Evolutionary conservation across 2,888 invertebrate species (phyloP).

Genomic region (Dysmachus trigonus): DNA sequence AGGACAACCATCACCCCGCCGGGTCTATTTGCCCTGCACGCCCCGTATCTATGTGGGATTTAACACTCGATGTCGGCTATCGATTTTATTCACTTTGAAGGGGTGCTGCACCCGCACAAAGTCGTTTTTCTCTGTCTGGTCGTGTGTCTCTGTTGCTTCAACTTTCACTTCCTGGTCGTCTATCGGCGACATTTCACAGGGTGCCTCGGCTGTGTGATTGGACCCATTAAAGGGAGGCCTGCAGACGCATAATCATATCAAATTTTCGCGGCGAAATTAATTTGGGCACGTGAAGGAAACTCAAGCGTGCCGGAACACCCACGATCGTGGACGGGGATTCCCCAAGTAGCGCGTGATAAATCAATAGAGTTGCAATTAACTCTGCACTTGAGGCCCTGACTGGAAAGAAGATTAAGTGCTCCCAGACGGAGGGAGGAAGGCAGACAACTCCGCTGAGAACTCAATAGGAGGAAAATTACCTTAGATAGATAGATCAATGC

Average conservation of each 20-base stretch:
- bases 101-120: background rate
- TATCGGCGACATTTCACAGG: background rate
- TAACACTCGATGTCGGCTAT: slow-evolving; percentile 27
- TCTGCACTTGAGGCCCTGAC: background rate
- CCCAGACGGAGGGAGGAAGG: background rate
- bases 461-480: background rate
- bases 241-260: background rate
- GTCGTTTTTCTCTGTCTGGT: background rate
- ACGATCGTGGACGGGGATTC: background rate
- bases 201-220: background rate
- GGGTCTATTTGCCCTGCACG: slow-evolving; percentile 2
- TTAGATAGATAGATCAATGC: background rate
- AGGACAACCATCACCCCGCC: background rate
- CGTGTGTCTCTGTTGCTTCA: slow-evolving; percentile 20
- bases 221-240: background rate
- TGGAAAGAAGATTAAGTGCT: background rate
- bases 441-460: background rate
- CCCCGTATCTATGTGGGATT: background rate
- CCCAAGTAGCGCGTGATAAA: background rate
- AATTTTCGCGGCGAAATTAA: background rate
- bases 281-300: slow-evolving; percentile 2
- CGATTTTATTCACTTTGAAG: background rate
- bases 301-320: background rate
- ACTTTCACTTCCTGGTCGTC: slow-evolving; percentile 27
- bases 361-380: slow-evolving; percentile 21